Conservation (phyloP, 2,797 vertebrate species). For the Morus bassanus region DNA sequence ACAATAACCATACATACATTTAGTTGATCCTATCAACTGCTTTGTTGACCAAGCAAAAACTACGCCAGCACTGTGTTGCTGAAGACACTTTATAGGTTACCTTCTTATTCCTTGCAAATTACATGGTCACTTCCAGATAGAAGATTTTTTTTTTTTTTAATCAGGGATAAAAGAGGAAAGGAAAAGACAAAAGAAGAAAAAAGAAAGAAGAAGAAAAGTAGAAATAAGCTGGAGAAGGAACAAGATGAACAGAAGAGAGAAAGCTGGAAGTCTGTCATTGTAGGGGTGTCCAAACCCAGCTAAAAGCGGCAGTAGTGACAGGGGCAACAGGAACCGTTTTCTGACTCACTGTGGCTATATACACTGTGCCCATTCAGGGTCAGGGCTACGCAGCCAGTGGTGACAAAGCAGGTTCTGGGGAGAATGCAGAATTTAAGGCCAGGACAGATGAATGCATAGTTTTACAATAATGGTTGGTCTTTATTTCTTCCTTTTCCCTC, state of each 20-base stretch:
- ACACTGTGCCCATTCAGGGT: too few species aligned
- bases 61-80: background rate
- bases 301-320: background rate
- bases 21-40: background rate
- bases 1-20: accelerated
- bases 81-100: background rate
- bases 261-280: background rate
- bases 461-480: background rate
- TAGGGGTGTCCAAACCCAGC: background rate
- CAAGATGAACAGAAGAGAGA: background rate
- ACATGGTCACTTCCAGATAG: background rate
- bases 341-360: accelerated
- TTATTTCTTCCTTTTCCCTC: background rate
- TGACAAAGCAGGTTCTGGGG: background rate
- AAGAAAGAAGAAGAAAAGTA: background rate
- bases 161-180: background rate
- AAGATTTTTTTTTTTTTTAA: background rate
- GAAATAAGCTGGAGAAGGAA: background rate
- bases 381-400: background rate
- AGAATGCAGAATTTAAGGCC: background rate
- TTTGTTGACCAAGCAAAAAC: background rate
- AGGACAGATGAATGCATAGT: background rate
- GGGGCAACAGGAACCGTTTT: background rate
- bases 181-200: background rate
- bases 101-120: background rate